Conservation (phyloP, 30 jellyfish, hydroid and myxozoan genomes). For the Aurelia sp. region DNA sequence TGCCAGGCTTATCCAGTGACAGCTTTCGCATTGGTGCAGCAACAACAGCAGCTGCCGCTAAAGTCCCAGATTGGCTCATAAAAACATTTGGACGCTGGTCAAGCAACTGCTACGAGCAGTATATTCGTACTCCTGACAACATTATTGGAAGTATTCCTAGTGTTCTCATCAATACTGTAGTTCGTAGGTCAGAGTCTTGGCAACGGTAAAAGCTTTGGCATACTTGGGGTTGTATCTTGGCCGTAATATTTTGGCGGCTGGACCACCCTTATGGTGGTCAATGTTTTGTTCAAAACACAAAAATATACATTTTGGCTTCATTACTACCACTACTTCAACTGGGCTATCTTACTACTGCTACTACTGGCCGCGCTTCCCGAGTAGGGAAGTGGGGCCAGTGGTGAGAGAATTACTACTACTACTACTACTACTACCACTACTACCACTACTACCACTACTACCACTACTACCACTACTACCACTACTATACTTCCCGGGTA, state of each 20-base stretch:
- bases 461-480: not conserved
- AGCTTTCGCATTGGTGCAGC: constrained; percentile 32
- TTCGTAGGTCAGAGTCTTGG: constrained; percentile 18
- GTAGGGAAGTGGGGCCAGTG: not conserved
- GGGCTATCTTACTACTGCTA: not conserved
- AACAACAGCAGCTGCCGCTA: constrained; percentile 31
- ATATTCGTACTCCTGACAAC: constrained; percentile 13
- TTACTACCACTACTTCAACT: not conserved
- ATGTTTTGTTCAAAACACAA: constrained; percentile 1
- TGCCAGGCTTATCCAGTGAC: constrained; percentile 9
- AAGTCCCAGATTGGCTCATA: constrained; percentile 11
- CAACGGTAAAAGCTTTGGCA: constrained; percentile 8
- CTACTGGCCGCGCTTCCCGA: constrained; percentile 4
- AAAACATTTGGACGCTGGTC: constrained; percentile 34
- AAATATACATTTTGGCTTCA: not conserved
- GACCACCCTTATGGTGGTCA: constrained; percentile 22
- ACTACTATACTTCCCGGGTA: constrained; percentile 14
- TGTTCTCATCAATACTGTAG: constrained; percentile 1
- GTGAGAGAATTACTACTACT: constrained; percentile 1
- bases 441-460: not conserved
- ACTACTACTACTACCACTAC: not conserved
- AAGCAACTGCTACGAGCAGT: constrained; percentile 1
- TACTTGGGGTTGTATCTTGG: constrained; percentile 17
- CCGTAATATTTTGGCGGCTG: constrained; percentile 23
- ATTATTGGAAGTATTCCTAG: not conserved